Evolutionary conservation across 1,140 invertebrate genomes (phyloP).

Genomic region (Drosophila serrata): DNA sequence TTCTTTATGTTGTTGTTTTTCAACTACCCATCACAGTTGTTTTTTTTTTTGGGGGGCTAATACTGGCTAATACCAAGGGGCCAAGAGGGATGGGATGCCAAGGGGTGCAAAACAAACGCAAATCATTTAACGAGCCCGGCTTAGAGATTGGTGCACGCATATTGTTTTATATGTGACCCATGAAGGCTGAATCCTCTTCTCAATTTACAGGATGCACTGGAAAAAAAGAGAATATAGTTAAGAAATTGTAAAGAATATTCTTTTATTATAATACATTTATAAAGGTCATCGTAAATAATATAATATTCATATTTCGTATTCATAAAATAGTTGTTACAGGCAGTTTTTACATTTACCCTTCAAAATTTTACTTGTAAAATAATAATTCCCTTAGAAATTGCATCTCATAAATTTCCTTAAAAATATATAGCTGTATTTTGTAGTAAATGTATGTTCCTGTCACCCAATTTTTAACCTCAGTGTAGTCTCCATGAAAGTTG

Average conservation of each 20-base stretch:
- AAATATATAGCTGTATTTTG: not conserved
- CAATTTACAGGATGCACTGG: slow-evolving; percentile 13
- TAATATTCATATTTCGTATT: not conserved
- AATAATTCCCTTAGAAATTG: not conserved
- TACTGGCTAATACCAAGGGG: slow-evolving; percentile 60
- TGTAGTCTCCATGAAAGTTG: slow-evolving; percentile 67
- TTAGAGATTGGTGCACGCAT: slow-evolving; percentile 73
- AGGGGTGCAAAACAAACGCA: slow-evolving; percentile 68
- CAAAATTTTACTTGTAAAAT: no score
- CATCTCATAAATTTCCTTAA: no score
- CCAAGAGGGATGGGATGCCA: not conserved
- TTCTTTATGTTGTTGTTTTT: slow-evolving; percentile 27
- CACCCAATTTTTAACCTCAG: not conserved
- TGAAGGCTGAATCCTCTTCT: slow-evolving; percentile 1
- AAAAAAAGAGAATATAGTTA: no score
- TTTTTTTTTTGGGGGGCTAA: slow-evolving; percentile 48
- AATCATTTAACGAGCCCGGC: slow-evolving; percentile 81
- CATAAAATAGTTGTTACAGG: not conserved
- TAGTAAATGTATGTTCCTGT: not conserved
- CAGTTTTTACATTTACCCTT: not conserved
- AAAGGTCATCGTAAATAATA: no score
- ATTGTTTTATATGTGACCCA: slow-evolving; percentile 75
- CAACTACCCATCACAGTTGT: slow-evolving; percentile 46
- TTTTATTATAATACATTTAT: not conserved
- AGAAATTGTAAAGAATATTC: not conserved